Percentiles rank a stretch among this genome's conserved stretches.
These are phyloP conservation scores for Ispidina picta DNA, from an alignment of 2,797 vertebrate genomes.

Conservation along the genomic window DNA sequence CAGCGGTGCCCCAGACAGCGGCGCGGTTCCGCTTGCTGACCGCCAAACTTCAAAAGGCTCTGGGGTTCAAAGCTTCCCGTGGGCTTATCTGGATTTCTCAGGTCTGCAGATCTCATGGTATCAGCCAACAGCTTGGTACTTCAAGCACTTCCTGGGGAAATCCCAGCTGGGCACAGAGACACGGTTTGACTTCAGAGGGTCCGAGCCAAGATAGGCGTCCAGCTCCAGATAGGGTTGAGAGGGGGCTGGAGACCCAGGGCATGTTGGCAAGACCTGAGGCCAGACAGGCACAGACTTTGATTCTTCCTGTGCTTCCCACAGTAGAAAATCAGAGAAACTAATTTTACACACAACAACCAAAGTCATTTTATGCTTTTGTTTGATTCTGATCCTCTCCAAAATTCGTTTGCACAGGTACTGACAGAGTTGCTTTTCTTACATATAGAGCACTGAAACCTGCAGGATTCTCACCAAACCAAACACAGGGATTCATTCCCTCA, in stretches of 20 bases:
- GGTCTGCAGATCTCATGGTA: slow-evolving; percentile 41
- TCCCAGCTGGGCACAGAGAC: slow-evolving; percentile 29
- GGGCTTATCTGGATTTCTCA: slow-evolving; percentile 63
- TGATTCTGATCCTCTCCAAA: background rate
- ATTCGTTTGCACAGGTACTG: background rate
- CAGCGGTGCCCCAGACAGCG: background rate
- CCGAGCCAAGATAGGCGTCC: background rate
- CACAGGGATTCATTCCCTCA: background rate
- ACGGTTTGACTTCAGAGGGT: slow-evolving; percentile 15
- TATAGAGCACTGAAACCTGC: background rate
- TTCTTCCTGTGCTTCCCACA: background rate
- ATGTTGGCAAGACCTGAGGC: background rate
- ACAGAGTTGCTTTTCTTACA: background rate
- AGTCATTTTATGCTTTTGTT: background rate
- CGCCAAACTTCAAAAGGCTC: slow-evolving; percentile 44
- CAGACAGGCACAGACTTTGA: background rate
- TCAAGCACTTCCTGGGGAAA: slow-evolving; percentile 42
- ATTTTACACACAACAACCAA: background rate
- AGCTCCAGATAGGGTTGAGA: slow-evolving; percentile 10
- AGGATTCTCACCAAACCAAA: background rate
- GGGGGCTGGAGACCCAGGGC: background rate
- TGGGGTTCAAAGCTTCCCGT: slow-evolving; percentile 27
- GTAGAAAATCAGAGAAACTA: background rate
- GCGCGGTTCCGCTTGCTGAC: background rate
- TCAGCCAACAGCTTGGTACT: slow-evolving; percentile 44